Evolutionary conservation across 2,113 vertebrate genomes (phyloP), one percentile per base, ranked within the genome.

Genomic region (Poecilia latipinna): DNA sequence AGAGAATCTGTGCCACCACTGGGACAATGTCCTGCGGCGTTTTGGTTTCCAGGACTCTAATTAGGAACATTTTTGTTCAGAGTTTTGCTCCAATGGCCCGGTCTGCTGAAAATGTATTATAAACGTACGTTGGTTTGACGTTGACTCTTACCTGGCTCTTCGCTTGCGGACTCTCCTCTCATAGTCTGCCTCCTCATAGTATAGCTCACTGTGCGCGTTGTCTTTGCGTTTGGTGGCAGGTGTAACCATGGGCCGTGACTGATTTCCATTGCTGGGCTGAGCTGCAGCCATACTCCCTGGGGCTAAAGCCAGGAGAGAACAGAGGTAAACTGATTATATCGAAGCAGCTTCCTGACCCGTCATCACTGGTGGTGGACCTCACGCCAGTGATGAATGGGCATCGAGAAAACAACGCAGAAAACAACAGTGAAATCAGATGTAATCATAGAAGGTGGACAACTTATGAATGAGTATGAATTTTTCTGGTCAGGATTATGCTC

Each of bases 161-260:
- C 98, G 95, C 60, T 99, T 99, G 19, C 97, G 95, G 75, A 99
- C 96, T 48, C 98, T 86, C 29, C 98, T 94, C 81, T 99, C 97
- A 0, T 97, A 97, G 86, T 99, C 98, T 0, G 97, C 97, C 93
- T 99, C 98, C 77, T 99, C 97, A 0, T 98, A 98, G 91, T 99
- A 99, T 67, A 98, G 82, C 88, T 99, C 97, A 0, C 96, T 98
- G 93, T 98, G 97, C 26, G 96, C 96, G 8, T 94, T 96, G 91
- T 97, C 96, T 83, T 96, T 94, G 80, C 95, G 94, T 19, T 96
- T 95, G 4, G 95, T 92, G 0, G 96, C 97, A 0, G 97, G 96
- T 0, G 97, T 93, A 0, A 97, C 97, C 95, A 96, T 96, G 26
- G 96, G 93, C 29, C 96, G 95, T 60, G 97, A 97, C 93, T 97